Base-by-base conservation (phyloP, 2,797 vertebrate species). In the Phalloptychus januarius region DNA sequence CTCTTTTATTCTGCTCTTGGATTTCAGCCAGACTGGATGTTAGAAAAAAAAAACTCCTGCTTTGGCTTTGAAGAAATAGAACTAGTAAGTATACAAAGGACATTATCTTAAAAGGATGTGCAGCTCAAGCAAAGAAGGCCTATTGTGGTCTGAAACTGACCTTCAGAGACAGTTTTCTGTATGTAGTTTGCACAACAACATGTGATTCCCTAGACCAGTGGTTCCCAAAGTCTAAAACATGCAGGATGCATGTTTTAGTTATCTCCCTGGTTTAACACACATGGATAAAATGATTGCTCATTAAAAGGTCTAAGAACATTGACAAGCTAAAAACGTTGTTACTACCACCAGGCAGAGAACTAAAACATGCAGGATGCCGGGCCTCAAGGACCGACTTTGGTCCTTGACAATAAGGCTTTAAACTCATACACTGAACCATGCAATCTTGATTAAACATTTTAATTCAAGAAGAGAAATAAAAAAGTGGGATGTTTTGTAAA, bases 1-100 rank as follows among this genome's bases (percentile, higher is more conserved):
- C 67, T n/a, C 65, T 2, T 70, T 70, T 70, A 70, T 70, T 45
- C 67, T 70, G 40, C 25, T 70, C 67, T 70, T 11, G 23, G 40
- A 44, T 69, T n/a, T 42, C 25, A 42, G 36, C 65, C 20, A 69
- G 11, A n/a, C 44, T 6, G 44, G 42, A 70, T 44, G 40, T n/a
- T 36, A 18, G 36, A 40, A 69, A 28, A 25, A 69, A 28, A n/a
- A 2, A 44, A 10, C 11, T 70, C 40, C 25, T 69, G 38, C 1
- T 4, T 40, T 69, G 38, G 38, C 67, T 70, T 70, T 45, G 42
- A 70, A 70, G n/a, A 44, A 45, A 70, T 28, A 28, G 40, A 69
- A 13, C 67, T 25, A 2, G 7, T 16, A 44, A 45, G n/a, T 28
- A 28, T 45, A 44, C 40, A 44, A 70, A 28, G 42, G 25, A 16